These are phyloP conservation scores for Troilus luridus DNA, from an alignment of 2,888 invertebrate species.

Conservation along the genomic window DNA sequence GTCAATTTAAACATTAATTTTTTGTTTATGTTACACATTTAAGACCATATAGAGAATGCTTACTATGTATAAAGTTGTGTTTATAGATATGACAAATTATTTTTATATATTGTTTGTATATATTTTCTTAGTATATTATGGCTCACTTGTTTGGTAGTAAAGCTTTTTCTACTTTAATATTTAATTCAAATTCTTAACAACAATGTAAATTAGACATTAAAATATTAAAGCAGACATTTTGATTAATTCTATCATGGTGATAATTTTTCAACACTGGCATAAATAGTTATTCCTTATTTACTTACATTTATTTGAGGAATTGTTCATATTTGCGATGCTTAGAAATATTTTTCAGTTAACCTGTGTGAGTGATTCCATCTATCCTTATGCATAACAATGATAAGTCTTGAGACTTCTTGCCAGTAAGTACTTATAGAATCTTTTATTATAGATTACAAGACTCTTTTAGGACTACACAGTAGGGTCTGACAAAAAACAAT, in stretches of 20 bases:
- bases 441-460: too few species aligned
- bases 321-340: too few species aligned
- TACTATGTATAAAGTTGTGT: conserved; percentile 4
- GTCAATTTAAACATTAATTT: neutral
- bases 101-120: conserved; percentile 38
- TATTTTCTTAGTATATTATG: neutral
- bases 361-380: too few species aligned
- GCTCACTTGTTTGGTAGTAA: conserved; percentile 8
- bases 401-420: too few species aligned
- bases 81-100: conserved; percentile 26
- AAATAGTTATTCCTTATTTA: too few species aligned
- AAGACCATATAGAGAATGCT: neutral
- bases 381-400: too few species aligned
- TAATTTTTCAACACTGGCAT: too few species aligned
- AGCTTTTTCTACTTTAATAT: conserved; percentile 8
- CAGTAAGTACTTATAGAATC: too few species aligned
- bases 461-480: too few species aligned
- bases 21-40: neutral
- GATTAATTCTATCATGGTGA: neutral
- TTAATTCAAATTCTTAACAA: neutral
- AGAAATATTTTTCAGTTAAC: too few species aligned
- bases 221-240: neutral
- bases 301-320: too few species aligned
- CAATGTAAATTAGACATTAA: conserved; percentile 1
- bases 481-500: too few species aligned